Conservation (phyloP, 2,113 vertebrate species). For the Laticauda laticaudata region DNA sequence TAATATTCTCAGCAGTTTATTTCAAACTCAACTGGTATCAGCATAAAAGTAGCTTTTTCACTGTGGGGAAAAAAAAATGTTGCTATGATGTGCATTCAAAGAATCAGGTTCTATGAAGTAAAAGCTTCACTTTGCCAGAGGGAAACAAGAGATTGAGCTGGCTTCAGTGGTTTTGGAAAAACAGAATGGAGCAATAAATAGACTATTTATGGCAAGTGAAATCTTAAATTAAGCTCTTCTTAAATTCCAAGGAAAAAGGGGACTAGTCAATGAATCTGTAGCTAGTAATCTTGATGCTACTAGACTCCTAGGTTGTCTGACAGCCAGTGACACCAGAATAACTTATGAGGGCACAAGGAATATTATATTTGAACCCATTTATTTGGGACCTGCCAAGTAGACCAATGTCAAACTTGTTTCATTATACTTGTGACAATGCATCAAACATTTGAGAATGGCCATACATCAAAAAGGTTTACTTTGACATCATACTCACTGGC, state of each 20-base stretch:
- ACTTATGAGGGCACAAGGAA: neutral
- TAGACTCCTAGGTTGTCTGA: neutral
- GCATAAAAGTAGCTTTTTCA: constrained; percentile 45
- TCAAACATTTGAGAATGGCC: neutral
- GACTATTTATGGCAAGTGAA: neutral
- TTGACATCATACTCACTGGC: neutral
- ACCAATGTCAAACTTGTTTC: neutral
- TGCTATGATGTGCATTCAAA: constrained; percentile 21
- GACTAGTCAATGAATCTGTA: neutral
- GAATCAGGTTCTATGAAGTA: constrained; percentile 3
- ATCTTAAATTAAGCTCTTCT: neutral
- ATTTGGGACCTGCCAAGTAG: neutral
- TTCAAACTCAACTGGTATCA: constrained; percentile 25
- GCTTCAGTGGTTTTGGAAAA: constrained; percentile 10
- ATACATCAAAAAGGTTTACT: neutral
- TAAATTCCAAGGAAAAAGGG: neutral
- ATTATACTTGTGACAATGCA: neutral
- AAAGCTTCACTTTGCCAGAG: neutral
- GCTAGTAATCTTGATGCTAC: neutral
- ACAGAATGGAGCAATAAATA: neutral
- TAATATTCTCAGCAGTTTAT: constrained; percentile 18
- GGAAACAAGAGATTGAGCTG: neutral
- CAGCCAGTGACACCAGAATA: neutral
- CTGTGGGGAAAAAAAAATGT: constrained; percentile 28
- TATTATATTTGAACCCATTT: neutral